Percentiles rank a stretch among this genome's conserved stretches.
Conservation (phyloP, 2,797 vertebrate species). For the Cottoperca gobio region DNA sequence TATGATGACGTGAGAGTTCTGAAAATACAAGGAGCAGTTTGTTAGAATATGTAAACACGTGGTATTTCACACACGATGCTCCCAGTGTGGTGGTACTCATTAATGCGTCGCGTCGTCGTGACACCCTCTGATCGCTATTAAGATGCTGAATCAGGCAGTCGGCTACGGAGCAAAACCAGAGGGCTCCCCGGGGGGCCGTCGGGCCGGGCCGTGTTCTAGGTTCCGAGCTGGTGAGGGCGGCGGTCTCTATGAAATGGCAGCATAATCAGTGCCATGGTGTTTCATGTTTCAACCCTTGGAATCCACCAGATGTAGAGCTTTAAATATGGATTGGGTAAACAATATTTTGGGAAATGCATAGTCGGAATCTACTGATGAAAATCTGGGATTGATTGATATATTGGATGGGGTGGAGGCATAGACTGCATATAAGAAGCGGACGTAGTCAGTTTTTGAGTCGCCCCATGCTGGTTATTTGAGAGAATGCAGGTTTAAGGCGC, state of each 20-base stretch:
- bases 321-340: background rate
- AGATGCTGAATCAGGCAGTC: constrained; percentile 73
- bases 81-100: constrained; percentile 47
- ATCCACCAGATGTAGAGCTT: background rate
- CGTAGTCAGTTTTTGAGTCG: background rate
- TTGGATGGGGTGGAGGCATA: background rate
- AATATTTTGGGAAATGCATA: background rate
- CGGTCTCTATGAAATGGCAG: constrained; percentile 6
- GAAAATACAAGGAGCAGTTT: background rate
- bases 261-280: constrained; percentile 34
- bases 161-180: constrained; percentile 25
- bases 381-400: no score
- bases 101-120: constrained; percentile 47
- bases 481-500: no score
- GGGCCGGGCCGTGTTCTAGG: background rate
- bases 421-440: background rate
- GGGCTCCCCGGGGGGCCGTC: constrained; percentile 26
- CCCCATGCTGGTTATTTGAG: no score
- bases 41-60: constrained; percentile 10
- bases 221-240: background rate
- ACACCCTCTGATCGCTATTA: constrained; percentile 30
- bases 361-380: background rate
- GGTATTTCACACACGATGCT: constrained; percentile 41
- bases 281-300: background rate
- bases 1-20: no score